Percentiles rank a stretch among this genome's conserved stretches.
phyloP scores from a whole-genome alignment of 1,140 invertebrate species.

The Pseudomyrmex cubaensis region DNA sequence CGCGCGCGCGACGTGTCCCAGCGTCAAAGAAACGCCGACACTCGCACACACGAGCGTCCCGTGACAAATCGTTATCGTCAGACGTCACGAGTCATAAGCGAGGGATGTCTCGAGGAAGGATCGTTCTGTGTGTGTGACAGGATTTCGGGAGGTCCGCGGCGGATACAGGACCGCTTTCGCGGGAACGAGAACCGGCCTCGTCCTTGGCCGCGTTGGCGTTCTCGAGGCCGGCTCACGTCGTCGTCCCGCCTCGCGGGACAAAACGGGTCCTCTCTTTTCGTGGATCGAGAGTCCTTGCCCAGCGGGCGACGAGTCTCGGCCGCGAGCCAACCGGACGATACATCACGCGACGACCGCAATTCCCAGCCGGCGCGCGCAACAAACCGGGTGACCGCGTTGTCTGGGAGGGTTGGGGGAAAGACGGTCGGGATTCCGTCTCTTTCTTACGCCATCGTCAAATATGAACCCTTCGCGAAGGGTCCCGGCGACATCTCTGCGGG shows the following conservation, averaged over 20 bases:
- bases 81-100: neutral
- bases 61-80: conserved; percentile 1
- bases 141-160: conserved; percentile 54
- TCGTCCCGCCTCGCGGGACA: conserved; percentile 4
- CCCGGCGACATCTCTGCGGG: conserved; percentile 65
- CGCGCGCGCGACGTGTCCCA: neutral
- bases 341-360: conserved; percentile 77
- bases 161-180: neutral
- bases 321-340: conserved; percentile 71
- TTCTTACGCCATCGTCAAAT: conserved; percentile 7
- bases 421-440: conserved; percentile 12
- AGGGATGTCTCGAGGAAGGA: conserved; percentile 36
- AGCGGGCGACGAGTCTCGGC: conserved; percentile 70
- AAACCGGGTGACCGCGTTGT: conserved; percentile 37
- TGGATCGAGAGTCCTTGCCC: conserved; percentile 53
- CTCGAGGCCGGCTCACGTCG: conserved; percentile 49
- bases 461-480: conserved; percentile 60
- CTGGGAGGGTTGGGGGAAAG: conserved; percentile 5
- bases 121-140: neutral
- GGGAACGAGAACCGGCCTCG: conserved; percentile 50
- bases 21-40: neutral
- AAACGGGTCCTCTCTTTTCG: conserved; percentile 65
- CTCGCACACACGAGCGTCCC: neutral
- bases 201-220: conserved; percentile 61
- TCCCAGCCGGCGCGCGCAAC: conserved; percentile 61